Base-by-base conservation (phyloP, 2,113 vertebrate genomes). In the Oxyruncus cristatus region DNA sequence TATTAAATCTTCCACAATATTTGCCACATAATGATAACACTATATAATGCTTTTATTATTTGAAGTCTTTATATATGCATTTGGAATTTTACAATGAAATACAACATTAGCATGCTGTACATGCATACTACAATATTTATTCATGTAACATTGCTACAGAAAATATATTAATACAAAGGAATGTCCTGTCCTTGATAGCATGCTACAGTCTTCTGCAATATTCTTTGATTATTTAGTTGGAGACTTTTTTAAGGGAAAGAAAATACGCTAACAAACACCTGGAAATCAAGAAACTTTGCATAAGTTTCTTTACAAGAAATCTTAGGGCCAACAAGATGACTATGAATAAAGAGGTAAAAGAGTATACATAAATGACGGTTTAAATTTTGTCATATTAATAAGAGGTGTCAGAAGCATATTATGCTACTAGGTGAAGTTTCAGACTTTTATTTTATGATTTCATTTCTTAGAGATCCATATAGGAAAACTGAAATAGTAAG, bases 331-430 rank as follows among this genome's bases (percentile, higher is more conserved):
- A 78, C 30, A 92, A 18, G 50, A 65, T 66, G 59, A 8, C 27
- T 94, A 44, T 72, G 33, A 96, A 96, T 86, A 95, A 96, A 94
- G 33, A 85, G 5, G n/a, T 89, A 75, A 42, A 96, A 96, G 47
- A 84, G 5, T 85, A 87, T 28, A 66, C 19, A 86, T 35, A 94
- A 95, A 95, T 94, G 96, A 93, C 53, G 42, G 26, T 66, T 97
- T 93, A 95, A 96, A 63, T 63, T 90, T 96, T 96, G 16, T 93
- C 61, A 93, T 94, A 81, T 84, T 97, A 95, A 91, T 97, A 82
- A 92, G 55, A 94, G 23, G 28, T 89, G 74, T 75, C 91, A 93
- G 59, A 12, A 94, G 5, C 44, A 88, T 93, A 91, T 97, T 97
- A 94, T 73, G 24, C 24, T 75, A 23, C 22, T 86, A 93, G 83